Conservation (phyloP, 1,140 invertebrate genomes). For the Platyscapa corneri region DNA sequence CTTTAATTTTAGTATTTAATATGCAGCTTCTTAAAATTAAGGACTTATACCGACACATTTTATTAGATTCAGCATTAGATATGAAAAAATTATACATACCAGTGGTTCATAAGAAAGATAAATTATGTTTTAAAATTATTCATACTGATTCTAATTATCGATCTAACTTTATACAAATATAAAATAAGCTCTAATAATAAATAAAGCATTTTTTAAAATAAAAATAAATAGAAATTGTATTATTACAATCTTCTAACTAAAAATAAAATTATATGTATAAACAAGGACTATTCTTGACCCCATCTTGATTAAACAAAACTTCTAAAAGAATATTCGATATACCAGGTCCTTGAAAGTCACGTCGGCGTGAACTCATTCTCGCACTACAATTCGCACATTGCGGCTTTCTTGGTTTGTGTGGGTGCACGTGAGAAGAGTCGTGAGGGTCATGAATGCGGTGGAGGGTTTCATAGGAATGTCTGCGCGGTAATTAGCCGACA, state of each 20-base stretch:
- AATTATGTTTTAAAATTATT: too few relatives aligned
- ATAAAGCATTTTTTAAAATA: too few relatives aligned
- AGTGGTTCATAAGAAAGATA: not conserved
- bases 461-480: constrained; percentile 22
- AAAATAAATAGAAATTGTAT: too few relatives aligned
- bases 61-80: not conserved
- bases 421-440: not conserved
- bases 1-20: not conserved
- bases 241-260: too few relatives aligned
- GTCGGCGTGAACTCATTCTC: not conserved
- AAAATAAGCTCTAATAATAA: too few relatives aligned
- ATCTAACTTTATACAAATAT: too few relatives aligned
- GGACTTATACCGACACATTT: not conserved
- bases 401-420: not conserved
- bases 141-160: too few relatives aligned
- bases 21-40: not conserved
- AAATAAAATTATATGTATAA: not conserved
- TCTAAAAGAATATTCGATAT: not conserved
- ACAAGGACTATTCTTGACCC: not conserved
- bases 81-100: not conserved
- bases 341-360: not conserved
- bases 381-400: too few relatives aligned
- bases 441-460: not conserved
- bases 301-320: not conserved
- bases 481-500: constrained; percentile 48